phyloP scores from a whole-genome alignment of 2,888 invertebrate species.

The Diaprepes abbreviatus region DNA sequence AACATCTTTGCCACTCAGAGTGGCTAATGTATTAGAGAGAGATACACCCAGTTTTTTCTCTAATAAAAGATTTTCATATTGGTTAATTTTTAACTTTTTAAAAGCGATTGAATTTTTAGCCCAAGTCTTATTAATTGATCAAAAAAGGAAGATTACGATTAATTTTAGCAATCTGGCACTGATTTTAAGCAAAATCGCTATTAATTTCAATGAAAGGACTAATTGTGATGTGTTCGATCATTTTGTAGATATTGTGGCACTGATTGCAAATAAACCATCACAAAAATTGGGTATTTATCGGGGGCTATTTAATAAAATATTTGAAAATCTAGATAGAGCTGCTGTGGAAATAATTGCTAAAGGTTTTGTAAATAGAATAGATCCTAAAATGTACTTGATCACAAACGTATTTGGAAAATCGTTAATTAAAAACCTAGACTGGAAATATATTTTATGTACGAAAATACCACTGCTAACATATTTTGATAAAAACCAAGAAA shows the following conservation, averaged over 20 bases:
- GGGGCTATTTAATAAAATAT: conserved; percentile 69
- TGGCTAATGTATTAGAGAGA: conserved; percentile 77
- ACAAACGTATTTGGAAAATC: conserved; percentile 70
- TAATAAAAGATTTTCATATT: conserved; percentile 71
- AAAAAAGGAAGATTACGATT: conserved; percentile 60
- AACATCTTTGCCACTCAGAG: conserved; percentile 77
- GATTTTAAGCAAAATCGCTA: conserved; percentile 74
- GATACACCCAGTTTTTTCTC: conserved; percentile 73
- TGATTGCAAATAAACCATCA: conserved; percentile 68
- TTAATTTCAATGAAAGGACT: conserved; percentile 70
- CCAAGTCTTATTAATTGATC: conserved; percentile 62
- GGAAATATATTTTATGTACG: conserved; percentile 77
- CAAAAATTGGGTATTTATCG: conserved; percentile 65
- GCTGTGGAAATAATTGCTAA: conserved; percentile 74
- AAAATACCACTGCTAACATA: conserved; percentile 74
- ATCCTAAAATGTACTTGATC: conserved; percentile 68
- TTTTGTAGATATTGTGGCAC: conserved; percentile 72
- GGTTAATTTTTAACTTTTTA: conserved; percentile 74
- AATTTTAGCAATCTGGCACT: conserved; percentile 52
- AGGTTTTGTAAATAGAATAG: conserved; percentile 71
- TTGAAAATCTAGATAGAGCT: conserved; percentile 72
- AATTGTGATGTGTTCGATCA: conserved; percentile 68
- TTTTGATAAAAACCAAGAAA: conserved; percentile 64
- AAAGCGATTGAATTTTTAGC: conserved; percentile 75
- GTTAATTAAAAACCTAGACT: conserved; percentile 71